Base-by-base conservation (phyloP, 2,888 invertebrate genomes). In the Mayetiola destructor region DNA sequence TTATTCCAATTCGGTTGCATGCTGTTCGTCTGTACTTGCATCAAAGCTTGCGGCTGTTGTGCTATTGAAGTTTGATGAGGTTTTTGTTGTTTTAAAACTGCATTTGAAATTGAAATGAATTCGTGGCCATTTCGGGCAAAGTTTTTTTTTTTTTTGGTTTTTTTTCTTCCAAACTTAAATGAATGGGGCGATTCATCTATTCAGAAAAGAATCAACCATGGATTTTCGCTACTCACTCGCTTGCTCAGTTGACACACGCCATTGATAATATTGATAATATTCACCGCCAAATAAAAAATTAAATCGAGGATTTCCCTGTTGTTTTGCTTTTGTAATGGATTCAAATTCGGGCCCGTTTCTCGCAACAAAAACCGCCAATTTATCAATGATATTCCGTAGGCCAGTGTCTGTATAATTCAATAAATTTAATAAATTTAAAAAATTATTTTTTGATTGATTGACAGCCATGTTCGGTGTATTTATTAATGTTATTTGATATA, bases 281-380 rank as follows among this genome's bases (percentile, higher is more conserved):
- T 95, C 94, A 58, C 96, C 96, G 63, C 95, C 95, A 75, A 92
- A 96, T 60, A 99, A 79, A 76, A 97, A 99, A 66, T 88, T 84
- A 77, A 97, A 97, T 73, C 94, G 94, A 3, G 94, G 92, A 74
- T 99, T 97, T 69, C 91, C 92, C 73, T 92, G 89, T 75, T 97
- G 96, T 75, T 96, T 96, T 69, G 89, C 89, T 78, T 96, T 96
- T 60, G 96, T 96, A 88, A 96, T 96, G 75, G 90, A 86, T 76
- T 97, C 97, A 75, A 96, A 96, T 71, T 96, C 96, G n/a, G 93
- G 94, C 57, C 97, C 97, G 85, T 96, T 97, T 74, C 95, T 77
- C 59, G 97, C 97, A 63, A 99, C 97, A 80, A 97, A 97, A 74
- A 94, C 93, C 14, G 97, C 97, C 66, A 97, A 78, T 77, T 96